A percentile compares a stretch with the other conserved stretches of the same genome.
phyloP scores from a whole-genome alignment of 1,140 invertebrate species.

The Papilio helenus region DNA sequence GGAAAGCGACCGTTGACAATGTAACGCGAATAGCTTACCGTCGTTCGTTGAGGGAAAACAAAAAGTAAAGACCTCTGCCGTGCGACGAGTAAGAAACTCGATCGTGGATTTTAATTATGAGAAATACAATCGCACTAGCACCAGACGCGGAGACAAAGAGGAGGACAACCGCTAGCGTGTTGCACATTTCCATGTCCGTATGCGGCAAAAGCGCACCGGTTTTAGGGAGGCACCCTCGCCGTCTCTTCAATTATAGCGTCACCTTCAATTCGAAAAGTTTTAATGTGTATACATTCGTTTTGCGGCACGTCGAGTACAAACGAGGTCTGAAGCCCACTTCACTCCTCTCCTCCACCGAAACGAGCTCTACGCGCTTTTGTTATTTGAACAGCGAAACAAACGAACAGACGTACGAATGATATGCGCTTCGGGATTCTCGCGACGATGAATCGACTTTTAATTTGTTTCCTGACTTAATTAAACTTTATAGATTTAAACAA shows the following conservation, averaged over 20 bases:
- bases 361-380: slow-evolving; percentile 68
- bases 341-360: slow-evolving; percentile 60
- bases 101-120: slow-evolving; percentile 37
- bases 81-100: slow-evolving; percentile 34
- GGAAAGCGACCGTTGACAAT: slow-evolving; percentile 51
- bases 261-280: slow-evolving; percentile 75
- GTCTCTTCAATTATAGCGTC: slow-evolving; percentile 65
- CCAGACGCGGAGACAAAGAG: slow-evolving; percentile 6
- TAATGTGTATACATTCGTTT: slow-evolving; percentile 76
- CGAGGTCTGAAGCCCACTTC: slow-evolving; percentile 68
- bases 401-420: slow-evolving; percentile 65
- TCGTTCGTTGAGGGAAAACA: slow-evolving; percentile 45
- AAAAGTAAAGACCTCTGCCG: slow-evolving; percentile 38
- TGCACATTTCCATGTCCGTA: slow-evolving; percentile 34
- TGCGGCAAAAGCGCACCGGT: slow-evolving; percentile 46
- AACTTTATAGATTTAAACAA: slow-evolving; percentile 31
- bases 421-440: slow-evolving; percentile 29
- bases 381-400: slow-evolving; percentile 75
- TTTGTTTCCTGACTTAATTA: slow-evolving; percentile 40
- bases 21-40: slow-evolving; percentile 53
- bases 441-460: slow-evolving; percentile 36
- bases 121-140: slow-evolving; percentile 28
- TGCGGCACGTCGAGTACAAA: slow-evolving; percentile 62
- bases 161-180: slow-evolving; percentile 31
- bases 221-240: slow-evolving; percentile 46